Percentiles rank a stretch among this genome's conserved stretches.
Evolutionary conservation across 2,888 invertebrate species (phyloP).

Genomic region (Leucophenga montana): DNA sequence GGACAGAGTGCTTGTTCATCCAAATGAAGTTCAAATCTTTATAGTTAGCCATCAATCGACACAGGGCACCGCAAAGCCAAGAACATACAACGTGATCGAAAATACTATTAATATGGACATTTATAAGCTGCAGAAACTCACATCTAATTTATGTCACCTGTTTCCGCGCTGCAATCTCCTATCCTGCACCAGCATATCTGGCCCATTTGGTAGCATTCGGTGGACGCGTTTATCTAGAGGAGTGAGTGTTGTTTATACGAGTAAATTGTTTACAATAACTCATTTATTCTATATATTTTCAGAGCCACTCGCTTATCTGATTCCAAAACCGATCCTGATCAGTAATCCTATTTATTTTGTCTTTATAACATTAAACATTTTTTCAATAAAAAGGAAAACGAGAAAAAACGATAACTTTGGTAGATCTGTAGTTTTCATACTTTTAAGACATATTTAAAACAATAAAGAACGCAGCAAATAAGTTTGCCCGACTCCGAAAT

Average conservation of each 20-base stretch:
- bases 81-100: constrained; percentile 88
- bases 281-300: constrained; percentile 18
- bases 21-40: constrained; percentile 90
- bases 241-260: constrained; percentile 54
- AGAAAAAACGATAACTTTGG: too few relatives aligned
- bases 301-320: constrained; percentile 63
- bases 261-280: too few relatives aligned
- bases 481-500: too few relatives aligned
- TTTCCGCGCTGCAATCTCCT: constrained; percentile 88
- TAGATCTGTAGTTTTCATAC: too few relatives aligned
- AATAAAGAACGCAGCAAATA: too few relatives aligned
- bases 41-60: constrained; percentile 82
- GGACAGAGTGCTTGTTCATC: constrained; percentile 88
- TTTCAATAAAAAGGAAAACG: too few relatives aligned
- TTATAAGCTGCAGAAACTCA: constrained; percentile 84
- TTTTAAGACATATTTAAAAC: too few relatives aligned
- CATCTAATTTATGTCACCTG: constrained; percentile 88
- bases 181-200: constrained; percentile 91
- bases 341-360: constrained; percentile 82
- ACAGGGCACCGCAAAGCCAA: constrained; percentile 88
- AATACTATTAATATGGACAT: constrained; percentile 83
- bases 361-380: too few relatives aligned
- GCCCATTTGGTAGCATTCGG: constrained; percentile 89
- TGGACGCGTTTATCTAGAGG: constrained; percentile 73
- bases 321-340: constrained; percentile 74